A percentile compares a stretch with the other conserved stretches of the same genome.
phyloP scores from a whole-genome alignment of 2,113 vertebrate genomes.

The Callipepla californica region DNA sequence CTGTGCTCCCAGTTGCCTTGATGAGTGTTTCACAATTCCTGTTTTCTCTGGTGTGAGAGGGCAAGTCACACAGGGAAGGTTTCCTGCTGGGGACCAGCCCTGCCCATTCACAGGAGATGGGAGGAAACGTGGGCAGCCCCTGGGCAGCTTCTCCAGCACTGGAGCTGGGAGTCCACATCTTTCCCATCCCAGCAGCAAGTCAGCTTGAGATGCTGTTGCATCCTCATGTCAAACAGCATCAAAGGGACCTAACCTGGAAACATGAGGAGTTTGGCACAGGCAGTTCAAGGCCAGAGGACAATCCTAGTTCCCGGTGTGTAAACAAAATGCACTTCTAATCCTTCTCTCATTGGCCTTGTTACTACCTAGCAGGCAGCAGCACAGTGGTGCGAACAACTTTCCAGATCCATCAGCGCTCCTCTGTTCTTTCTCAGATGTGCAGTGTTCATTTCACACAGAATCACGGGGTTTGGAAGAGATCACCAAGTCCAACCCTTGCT shows the following conservation, averaged over 20 bases:
- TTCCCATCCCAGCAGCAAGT: neutral
- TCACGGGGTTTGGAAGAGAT: too few relatives aligned
- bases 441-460: neutral
- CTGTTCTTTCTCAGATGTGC: neutral
- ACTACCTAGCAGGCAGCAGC: neutral
- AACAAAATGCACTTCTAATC: neutral
- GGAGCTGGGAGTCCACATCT: neutral
- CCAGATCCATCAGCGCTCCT: neutral
- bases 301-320: neutral
- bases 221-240: fast-evolving
- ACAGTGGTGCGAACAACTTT: neutral
- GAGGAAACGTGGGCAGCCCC: neutral
- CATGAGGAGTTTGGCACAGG: neutral
- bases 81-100: neutral
- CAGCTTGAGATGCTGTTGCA: fast-evolving
- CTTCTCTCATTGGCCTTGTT: neutral
- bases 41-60: fast-evolving
- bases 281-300: neutral
- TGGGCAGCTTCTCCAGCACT: fast-evolving
- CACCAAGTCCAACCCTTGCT: too few relatives aligned
- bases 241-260: neutral
- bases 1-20: neutral
- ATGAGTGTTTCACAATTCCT: neutral
- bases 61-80: neutral
- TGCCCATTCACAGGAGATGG: neutral